phyloP scores from a whole-genome alignment of 2,888 invertebrate genomes.

The Aphidoletes aphidimyza region DNA sequence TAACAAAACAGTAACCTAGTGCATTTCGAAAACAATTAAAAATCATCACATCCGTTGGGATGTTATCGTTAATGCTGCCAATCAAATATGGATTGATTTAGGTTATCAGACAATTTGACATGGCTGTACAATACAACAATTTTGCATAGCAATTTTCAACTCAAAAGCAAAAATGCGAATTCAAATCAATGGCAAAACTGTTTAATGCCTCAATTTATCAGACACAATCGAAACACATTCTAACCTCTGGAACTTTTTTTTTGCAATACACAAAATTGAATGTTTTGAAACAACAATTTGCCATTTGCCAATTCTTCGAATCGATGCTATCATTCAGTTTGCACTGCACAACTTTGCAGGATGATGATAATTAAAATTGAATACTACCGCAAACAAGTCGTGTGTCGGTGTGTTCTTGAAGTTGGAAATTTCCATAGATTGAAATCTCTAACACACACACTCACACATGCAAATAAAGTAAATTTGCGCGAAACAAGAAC shows the following conservation, averaged over 20 bases:
- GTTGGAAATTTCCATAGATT: not conserved
- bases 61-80: not conserved
- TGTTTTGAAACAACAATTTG: too few species aligned
- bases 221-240: too few species aligned
- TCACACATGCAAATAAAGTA: not conserved
- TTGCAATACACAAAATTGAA: too few species aligned
- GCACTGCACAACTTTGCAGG: too few species aligned
- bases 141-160: not conserved
- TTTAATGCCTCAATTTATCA: too few species aligned
- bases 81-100: not conserved
- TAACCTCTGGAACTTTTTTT: too few species aligned
- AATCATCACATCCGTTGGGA: constrained; percentile 19
- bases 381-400: not conserved
- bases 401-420: not conserved
- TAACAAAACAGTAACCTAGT: not conserved
- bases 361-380: constrained; percentile 37
- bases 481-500: not conserved
- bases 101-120: not conserved
- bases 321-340: too few species aligned
- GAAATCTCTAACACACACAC: not conserved
- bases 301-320: too few species aligned
- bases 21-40: not conserved
- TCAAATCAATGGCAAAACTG: too few species aligned
- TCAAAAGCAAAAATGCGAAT: too few species aligned
- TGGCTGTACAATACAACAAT: not conserved